Evolutionary conservation across 2,888 invertebrate genomes (phyloP), one percentile per base, ranked within the genome.

Genomic region (Choreutis nemorana): DNA sequence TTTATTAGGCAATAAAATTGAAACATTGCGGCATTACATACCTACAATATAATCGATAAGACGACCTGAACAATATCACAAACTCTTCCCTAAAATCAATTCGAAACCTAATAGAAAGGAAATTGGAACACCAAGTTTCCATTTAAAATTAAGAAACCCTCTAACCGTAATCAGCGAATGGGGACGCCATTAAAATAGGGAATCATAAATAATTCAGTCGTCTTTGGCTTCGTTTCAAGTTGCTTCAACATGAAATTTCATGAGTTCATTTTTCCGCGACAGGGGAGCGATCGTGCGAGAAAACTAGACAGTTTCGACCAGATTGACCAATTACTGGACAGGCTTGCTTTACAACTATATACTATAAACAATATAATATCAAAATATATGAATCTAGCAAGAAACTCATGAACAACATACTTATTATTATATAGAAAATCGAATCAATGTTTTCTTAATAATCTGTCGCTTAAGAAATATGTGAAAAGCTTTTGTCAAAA

Each of bases 211-310:
- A 75, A 78, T 77, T 73, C 77, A 77, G 51, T 45, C 59, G 52
- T 50, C 63, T 72, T 77, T 78, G 77, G 78, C 78, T 59, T 62
- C 62, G 72, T 68, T 77, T 77, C 77, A 78, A 75, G 72, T 71
- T 64, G 71, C 72, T 72, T 73, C 61, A 62, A 73, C 77, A 73
- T 77, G 70, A 75, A 77, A 72, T 77, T 78, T 77, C 75, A 77
- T 73, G 75, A 77, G 73, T 66, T 67, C 66, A 73, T 72, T 75
- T 78, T 75, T 77, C 70, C 64, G 58, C 44, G 53, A 50, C 51
- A 48, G 48, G 51, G 50, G 44, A 45, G 50, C 51, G 48, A 41
- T 53, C 57, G 55, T 57, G 54, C 53, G 51, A 40, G 42, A 32
- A 35, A 32, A 35, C 23, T 15, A 13, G 29, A 26, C 22, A 22